A percentile compares a stretch with the other conserved stretches of the same genome.
Conservation (phyloP, 2,113 vertebrate genomes). For the Agelaius phoeniceus region DNA sequence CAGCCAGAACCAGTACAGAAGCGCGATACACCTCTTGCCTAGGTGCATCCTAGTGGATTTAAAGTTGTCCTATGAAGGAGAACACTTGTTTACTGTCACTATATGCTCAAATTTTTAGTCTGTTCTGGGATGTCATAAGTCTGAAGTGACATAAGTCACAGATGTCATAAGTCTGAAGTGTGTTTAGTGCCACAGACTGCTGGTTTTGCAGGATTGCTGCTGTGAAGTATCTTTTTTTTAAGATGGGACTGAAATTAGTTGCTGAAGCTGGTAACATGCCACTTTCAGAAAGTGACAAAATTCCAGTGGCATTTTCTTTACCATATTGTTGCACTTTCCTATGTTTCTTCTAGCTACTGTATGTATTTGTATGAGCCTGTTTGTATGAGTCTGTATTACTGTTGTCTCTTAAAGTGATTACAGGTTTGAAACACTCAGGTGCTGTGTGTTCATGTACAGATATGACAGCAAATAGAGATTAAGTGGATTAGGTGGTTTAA, state of each 20-base stretch:
- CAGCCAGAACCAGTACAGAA: background rate
- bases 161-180: accelerated
- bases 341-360: background rate
- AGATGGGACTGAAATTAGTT: background rate
- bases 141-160: background rate
- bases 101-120: background rate
- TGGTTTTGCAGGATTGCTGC: background rate
- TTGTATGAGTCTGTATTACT: no score
- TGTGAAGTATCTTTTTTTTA: background rate
- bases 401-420: background rate
- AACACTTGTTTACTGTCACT: background rate
- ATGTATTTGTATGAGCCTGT: background rate
- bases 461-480: background rate
- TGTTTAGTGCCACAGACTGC: background rate
- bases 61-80: background rate
- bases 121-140: accelerated
- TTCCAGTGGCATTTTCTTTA: background rate
- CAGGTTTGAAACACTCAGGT: background rate
- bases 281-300: background rate
- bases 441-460: background rate
- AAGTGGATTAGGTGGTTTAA: background rate
- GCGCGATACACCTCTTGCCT: background rate
- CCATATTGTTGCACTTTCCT: background rate
- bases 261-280: background rate
- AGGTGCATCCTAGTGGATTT: background rate